Conservation (phyloP, 23 tunicate genomes). For the Oikopleura dioica region DNA sequence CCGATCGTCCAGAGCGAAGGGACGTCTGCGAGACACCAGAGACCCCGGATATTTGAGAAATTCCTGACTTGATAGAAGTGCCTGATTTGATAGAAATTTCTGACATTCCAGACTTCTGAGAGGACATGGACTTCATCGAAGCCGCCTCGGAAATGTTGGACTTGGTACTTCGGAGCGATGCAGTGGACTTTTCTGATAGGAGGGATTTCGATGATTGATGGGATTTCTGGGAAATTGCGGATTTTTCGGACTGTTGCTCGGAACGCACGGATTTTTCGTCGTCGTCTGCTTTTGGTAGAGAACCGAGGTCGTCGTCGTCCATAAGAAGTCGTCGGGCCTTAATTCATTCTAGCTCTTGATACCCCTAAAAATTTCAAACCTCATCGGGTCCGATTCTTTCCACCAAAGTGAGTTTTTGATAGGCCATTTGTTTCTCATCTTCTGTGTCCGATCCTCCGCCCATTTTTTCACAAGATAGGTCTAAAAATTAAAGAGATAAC, state of each 20-base stretch:
- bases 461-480: no score
- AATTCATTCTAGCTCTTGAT: no score
- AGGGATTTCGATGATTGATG: neutral
- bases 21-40: neutral
- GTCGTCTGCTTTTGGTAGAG: neutral
- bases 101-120: neutral
- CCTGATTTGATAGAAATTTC: neutral
- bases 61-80: neutral
- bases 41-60: neutral
- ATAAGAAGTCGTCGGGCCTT: neutral
- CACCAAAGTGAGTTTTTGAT: neutral
- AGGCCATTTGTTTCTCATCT: neutral
- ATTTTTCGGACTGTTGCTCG: slow-evolving; percentile 2
- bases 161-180: neutral
- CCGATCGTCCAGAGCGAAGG: neutral
- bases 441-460: slow-evolving; percentile 10
- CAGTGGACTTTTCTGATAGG: neutral
- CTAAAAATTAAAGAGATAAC: no score
- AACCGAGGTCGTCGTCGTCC: slow-evolving; percentile 7
- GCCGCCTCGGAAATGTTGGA: neutral
- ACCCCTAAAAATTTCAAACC: no score
- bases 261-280: slow-evolving; percentile 4
- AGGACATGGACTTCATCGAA: neutral
- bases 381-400: slow-evolving; percentile 10
- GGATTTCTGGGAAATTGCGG: neutral